Conservation (phyloP, 2,888 invertebrate genomes). For the Leptopilina syphax region DNA sequence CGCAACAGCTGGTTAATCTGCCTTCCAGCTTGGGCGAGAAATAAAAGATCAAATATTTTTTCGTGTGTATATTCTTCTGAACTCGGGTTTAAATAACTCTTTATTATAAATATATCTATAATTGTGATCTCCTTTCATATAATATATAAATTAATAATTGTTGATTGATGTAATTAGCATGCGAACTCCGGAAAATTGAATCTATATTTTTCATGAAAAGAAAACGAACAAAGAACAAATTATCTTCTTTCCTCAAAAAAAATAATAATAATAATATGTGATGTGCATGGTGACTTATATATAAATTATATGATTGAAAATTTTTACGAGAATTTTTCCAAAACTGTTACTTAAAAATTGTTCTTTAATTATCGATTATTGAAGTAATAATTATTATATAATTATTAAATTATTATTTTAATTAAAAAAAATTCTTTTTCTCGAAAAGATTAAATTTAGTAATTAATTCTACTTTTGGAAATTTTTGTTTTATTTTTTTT, state of each 20-base stretch:
- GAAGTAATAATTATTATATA: neutral
- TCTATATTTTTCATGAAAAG: slow-evolving; percentile 25
- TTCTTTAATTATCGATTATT: slow-evolving; percentile 35
- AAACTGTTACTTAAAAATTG: neutral
- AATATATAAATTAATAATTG: neutral
- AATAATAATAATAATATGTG: neutral
- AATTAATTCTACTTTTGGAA: too few species aligned
- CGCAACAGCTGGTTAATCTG: slow-evolving; percentile 10
- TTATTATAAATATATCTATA: neutral
- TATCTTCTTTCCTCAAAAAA: neutral
- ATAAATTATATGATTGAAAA: neutral
- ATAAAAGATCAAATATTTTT: slow-evolving; percentile 14
- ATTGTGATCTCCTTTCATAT: slow-evolving; percentile 20
- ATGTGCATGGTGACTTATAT: slow-evolving; percentile 33
- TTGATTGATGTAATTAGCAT: slow-evolving; percentile 27
- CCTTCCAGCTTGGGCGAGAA: slow-evolving; percentile 3
- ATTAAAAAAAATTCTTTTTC: too few species aligned
- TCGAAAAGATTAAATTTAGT: too few species aligned
- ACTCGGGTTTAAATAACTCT: slow-evolving; percentile 13
- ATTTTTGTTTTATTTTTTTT: too few species aligned
- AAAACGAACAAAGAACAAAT: neutral
- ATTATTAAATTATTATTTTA: too few species aligned
- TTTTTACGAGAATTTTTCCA: slow-evolving; percentile 1
- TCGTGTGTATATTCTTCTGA: slow-evolving; percentile 5
- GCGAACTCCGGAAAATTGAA: slow-evolving; percentile 6